Evolutionary conservation across 2,888 invertebrate genomes (phyloP), one percentile per base, ranked within the genome.

Genomic region (Malacosoma neustria): DNA sequence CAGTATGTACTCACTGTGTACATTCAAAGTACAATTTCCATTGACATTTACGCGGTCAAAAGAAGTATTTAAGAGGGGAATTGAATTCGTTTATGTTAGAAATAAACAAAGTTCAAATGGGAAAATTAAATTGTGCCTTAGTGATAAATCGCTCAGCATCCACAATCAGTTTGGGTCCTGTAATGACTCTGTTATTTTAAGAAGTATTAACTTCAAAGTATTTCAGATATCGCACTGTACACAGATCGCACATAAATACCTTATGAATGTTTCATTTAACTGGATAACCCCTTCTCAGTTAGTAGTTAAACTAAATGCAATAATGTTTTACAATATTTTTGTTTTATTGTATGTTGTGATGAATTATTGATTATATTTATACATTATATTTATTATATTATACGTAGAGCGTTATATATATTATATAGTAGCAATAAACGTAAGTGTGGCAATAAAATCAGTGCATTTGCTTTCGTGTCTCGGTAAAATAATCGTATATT

Each of bases 91-190:
- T 80, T 80, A 64, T 72, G 69, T 80, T 70, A 75, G 71, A 66
- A 46, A 71, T 65, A 68, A 73, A 76, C 72, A 73, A 79, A 82
- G 80, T 84, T 81, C 82, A 84, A 84, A 81, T 60, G 63, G 69
- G 63, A 81, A 75, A 76, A 70, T 75, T 72, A 77, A 80, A 84
- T 82, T 81, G 84, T 85, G 84, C 84, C 84, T 85, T 85, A 84
- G 82, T 74, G 77, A 69, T 59, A 63, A 68, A 70, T 68, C 54
- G 66, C 64, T 72, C 70, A 71, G 65, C 69, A 60, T 62, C 63
- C 66, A 68, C 70, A 75, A 76, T 70, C 51, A 54, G 72, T 72
- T 68, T 68, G 64, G 62, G 61, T 60, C 61, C n/a, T n/a, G n/a
- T n/a, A n/a, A n/a, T n/a, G n/a, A n/a, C n/a, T n/a, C n/a, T n/a